These are phyloP conservation scores for rat (Rattus norvegicus) DNA, from an alignment of 2,113 vertebrate genomes.

Conservation along the genomic window GRCr8 NC_086019.1:209931501-209932000, in stretches of 20 bases:
- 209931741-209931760: slow-evolving; percentile 40
- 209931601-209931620: background rate
- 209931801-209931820: slow-evolving; percentile 52
- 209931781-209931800: slow-evolving; percentile 15
- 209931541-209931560: slow-evolving; percentile 83
- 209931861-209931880: no score
- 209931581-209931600: slow-evolving; percentile 73
- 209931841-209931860: background rate
- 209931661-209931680: slow-evolving; percentile 39
- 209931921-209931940: background rate
- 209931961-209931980: slow-evolving; percentile 50
- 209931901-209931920: no score
- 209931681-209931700: slow-evolving; percentile 70
- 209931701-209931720: slow-evolving; percentile 69
- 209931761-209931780: slow-evolving; percentile 62
- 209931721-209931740: slow-evolving; percentile 63
- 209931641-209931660: slow-evolving; percentile 51
- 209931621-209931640: background rate
- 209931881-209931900: no score
- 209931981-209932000: no score
- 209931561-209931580: slow-evolving; percentile 81
- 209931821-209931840: slow-evolving; percentile 56
- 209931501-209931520: slow-evolving; percentile 49
- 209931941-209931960: slow-evolving; percentile 84
- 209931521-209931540: slow-evolving; percentile 66